Evolutionary conservation across 2,797 vertebrate species (phyloP), one percentile per base, ranked within the genome.

Genomic region (Poeciliopsis paucimaculata): DNA sequence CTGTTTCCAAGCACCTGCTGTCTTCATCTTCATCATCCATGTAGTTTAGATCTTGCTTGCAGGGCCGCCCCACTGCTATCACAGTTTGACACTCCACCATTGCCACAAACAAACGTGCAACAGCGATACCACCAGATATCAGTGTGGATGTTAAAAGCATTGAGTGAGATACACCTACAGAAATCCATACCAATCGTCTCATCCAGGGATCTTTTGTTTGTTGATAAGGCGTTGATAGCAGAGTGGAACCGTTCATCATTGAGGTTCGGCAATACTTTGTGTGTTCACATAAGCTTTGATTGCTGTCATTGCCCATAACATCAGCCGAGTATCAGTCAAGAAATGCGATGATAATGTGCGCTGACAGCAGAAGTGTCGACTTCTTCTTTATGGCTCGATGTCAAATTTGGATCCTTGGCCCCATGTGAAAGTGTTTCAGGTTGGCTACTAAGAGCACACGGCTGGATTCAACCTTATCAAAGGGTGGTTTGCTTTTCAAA

Each of bases 391-490:
- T 77, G 88, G 89, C 86, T 84, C 78, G 26, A 23, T 91, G 92
- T 88, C 93, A 88, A 91, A 93, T 95, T 92, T 93, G 92, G 87
- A 92, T 87, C 75, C 75, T 78, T 53, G 85, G 73, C 78, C 90
- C 81, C 85, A 72, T 68, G 83, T 78, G 53, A 86, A 87, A 88
- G 84, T 0, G 66, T 90, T 89, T 86, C 80, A 91, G 92, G 92
- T 92, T 57, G 31, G 36, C 82, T 87, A 89, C 87, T 86, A 78
- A 78, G 78, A 90, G 80, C 92, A 91, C 91, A 89, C 76, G 92
- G 85, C 57, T 5, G 76, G 73, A 81, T 79, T 91, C 85, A 84
- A 66, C 73, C 76, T 49, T 23, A 39, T 72, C 82, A 74, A 78
- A 76, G n/a, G 36, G 53, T 55, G 74, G 39, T 71, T 82, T 80